Evolutionary conservation across 2,113 vertebrate species (phyloP).

Genomic region (Amphiprion ocellaris): DNA sequence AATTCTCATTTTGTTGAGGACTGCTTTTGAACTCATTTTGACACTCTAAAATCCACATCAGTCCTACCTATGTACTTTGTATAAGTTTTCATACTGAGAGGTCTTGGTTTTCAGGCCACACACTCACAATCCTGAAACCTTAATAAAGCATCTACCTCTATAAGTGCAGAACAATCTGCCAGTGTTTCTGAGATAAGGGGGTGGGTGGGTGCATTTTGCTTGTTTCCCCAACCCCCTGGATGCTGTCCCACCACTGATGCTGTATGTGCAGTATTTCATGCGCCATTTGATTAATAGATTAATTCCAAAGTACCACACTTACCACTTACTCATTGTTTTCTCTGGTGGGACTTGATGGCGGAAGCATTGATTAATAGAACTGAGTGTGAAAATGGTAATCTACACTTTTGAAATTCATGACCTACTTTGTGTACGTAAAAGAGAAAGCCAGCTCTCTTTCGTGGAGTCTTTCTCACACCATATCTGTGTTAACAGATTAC

Average conservation of each 20-base stretch:
- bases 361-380: conserved; percentile 82
- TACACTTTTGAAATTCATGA: conserved; percentile 79
- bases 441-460: conserved; percentile 25
- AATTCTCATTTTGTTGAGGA: too few species aligned
- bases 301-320: conserved; percentile 77
- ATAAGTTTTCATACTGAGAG: too few species aligned
- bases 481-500: conserved; percentile 60
- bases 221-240: conserved; percentile 29
- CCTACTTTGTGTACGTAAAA: conserved; percentile 81
- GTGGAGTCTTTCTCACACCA: conserved; percentile 47
- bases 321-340: conserved; percentile 82
- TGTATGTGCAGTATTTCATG: conserved; percentile 62
- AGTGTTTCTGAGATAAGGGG: conserved; percentile 11
- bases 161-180: not conserved
- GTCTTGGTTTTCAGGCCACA: not conserved
- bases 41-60: not conserved
- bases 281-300: conserved; percentile 82
- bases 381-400: conserved; percentile 77
- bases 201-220: conserved; percentile 12
- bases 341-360: conserved; percentile 74
- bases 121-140: not conserved
- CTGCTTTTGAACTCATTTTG: too few species aligned
- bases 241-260: conserved; percentile 18
- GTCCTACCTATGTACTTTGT: not conserved
- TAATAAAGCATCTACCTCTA: not conserved